Conservation (phyloP, 64 coral and sea anemone genomes). For the Platygyra sinensis region DNA sequence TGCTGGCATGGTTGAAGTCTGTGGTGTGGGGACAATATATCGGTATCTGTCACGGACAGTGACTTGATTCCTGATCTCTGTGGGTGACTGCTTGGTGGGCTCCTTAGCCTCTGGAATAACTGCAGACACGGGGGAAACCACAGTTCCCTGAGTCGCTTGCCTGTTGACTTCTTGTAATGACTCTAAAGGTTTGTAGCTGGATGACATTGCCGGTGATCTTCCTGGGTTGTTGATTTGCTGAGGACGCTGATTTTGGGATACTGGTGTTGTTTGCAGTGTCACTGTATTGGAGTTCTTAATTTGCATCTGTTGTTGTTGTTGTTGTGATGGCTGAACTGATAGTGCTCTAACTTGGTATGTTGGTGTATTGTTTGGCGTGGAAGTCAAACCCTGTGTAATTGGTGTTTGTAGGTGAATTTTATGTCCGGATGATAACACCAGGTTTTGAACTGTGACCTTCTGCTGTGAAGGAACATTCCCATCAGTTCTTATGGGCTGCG, state of each 20-base stretch:
- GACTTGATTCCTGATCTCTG: constrained; percentile 71
- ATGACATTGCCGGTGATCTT: background rate
- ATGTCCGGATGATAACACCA: constrained; percentile 29
- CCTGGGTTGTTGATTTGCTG: constrained; percentile 33
- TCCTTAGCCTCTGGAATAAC: constrained; percentile 43
- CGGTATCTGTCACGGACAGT: constrained; percentile 80
- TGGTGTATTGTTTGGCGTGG: background rate
- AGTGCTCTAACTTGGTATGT: background rate
- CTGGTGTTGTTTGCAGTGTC: constrained; percentile 5
- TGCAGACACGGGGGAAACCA: constrained; percentile 76
- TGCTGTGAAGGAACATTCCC: background rate
- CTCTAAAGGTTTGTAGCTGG: constrained; percentile 82
- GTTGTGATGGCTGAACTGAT: constrained; percentile 20
- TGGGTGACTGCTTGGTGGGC: constrained; percentile 1
- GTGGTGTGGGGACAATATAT: constrained; percentile 68
- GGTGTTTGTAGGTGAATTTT: constrained; percentile 38
- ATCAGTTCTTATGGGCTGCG: background rate
- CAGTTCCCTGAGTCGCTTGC: constrained; percentile 58
- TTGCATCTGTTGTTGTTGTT: constrained; percentile 32
- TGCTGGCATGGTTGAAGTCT: constrained; percentile 18
- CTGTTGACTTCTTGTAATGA: constrained; percentile 82
- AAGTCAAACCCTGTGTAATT: background rate
- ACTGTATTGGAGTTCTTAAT: background rate
- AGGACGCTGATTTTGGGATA: constrained; percentile 34
- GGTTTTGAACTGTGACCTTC: constrained; percentile 29